Evolutionary conservation across 1,140 invertebrate species (phyloP), one percentile per base, ranked within the genome.

Genomic region (Monochamus saltuarius): DNA sequence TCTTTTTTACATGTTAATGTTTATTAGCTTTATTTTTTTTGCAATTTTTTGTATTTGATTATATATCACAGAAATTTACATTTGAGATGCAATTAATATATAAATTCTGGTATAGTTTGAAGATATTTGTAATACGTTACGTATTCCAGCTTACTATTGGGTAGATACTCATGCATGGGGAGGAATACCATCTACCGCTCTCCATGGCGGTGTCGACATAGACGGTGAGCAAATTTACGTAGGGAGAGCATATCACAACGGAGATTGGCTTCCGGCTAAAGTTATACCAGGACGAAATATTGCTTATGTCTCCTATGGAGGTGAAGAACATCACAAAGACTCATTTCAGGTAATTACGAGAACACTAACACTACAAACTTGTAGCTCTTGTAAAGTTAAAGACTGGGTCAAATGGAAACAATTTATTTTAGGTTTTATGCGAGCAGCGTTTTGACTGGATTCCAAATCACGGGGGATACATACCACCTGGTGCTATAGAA

Each of bases 241-340:
- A 4, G 90, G 90, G 0, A 81, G 90, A 53, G 86, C 86, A 0
- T 84, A 76, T 49, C 85, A 91, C 69, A 80, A 85, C 49, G 88
- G 87, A 2, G 88, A 91, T 68, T 78, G 89, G 67, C 62, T 91
- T 8, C 89, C 90, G 13, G 89, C 88, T 0, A 92, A 92, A 77
- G 81, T 91, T 6, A 86, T 89, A n/a, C 88, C 89, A 1, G 77
- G 75, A 1, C 85, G 83, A 68, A 78, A 81, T 19, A 77, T 80
- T 0, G 85, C 83, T 43, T 91, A 87, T 66, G 77, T 90, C 19
- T 72, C 81, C 7, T 83, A 82, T 61, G 79, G 74, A 6, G 87
- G 88, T 9, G 75, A 83, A 61, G 88, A 90, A 72, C 77, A 85
- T 40, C 43, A 73, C 1, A 84, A 85, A 66, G 73, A 81, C 47